These are phyloP conservation scores for Zaprionus kolodkinae DNA, from an alignment of 1,140 invertebrate species.

Conservation along the genomic window DNA sequence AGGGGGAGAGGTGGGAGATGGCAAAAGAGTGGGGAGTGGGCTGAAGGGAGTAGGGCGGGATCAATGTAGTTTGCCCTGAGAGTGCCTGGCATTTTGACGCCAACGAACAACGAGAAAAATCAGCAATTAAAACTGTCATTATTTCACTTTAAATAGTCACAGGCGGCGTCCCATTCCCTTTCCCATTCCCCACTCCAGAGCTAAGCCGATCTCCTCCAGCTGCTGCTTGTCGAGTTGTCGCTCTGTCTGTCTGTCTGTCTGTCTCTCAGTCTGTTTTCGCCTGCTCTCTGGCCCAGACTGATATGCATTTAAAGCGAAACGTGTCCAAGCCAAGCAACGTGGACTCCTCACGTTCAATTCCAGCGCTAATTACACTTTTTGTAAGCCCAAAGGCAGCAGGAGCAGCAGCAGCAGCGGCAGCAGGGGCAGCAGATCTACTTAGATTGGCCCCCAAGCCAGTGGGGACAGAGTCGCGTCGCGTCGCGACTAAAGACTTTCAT, in stretches of 20 bases:
- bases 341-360: conserved; percentile 69
- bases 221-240: neutral
- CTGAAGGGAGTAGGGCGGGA: neutral
- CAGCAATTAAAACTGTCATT: conserved; percentile 81
- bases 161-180: neutral
- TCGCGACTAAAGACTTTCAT: conserved; percentile 76
- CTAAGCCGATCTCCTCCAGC: neutral
- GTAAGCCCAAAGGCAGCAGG: conserved; percentile 65
- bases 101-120: conserved; percentile 69
- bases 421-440: conserved; percentile 41
- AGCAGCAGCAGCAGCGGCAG: neutral
- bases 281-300: conserved; percentile 45
- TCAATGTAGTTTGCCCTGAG: conserved; percentile 19
- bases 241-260: neutral
- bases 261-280: neutral
- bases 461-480: neutral
- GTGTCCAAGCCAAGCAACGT: conserved; percentile 55
- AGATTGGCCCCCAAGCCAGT: conserved; percentile 32
- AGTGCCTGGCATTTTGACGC: conserved; percentile 65
- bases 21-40: neutral
- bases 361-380: conserved; percentile 81
- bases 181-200: neutral
- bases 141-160: conserved; percentile 74
- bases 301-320: conserved; percentile 82
- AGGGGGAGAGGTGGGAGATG: neutral